Conservation (phyloP, 2,888 invertebrate species). For the Cheilosia pagana region DNA sequence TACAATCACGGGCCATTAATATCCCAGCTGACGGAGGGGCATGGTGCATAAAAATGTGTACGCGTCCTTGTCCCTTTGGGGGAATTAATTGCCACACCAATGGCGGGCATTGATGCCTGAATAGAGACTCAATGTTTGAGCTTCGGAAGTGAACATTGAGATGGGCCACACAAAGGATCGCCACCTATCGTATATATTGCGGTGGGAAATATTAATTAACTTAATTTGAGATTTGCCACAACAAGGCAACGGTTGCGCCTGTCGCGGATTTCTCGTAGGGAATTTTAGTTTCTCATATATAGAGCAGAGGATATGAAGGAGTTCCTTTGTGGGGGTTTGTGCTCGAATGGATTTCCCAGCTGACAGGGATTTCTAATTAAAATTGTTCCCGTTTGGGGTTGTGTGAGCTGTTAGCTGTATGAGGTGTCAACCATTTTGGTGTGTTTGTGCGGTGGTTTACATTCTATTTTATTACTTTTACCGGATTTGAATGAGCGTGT, state of each 20-base stretch:
- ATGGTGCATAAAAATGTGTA: constrained; percentile 32
- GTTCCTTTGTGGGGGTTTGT: constrained; percentile 34
- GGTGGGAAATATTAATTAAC: constrained; percentile 70
- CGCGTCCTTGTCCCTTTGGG: constrained; percentile 14
- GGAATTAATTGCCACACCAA: constrained; percentile 58
- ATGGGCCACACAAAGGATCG: constrained; percentile 16
- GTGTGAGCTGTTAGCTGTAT: constrained; percentile 1
- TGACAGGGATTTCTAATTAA: constrained; percentile 72
- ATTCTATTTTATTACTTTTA: constrained; percentile 33
- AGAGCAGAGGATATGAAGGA: constrained; percentile 9
- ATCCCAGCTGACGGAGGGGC: constrained; percentile 12
- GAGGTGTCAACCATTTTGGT: constrained; percentile 60
- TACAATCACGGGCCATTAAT: constrained; percentile 43
- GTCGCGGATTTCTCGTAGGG: constrained; percentile 35
- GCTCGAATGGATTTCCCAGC: constrained; percentile 31
- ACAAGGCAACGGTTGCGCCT: constrained; percentile 47
- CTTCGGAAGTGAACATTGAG: background rate
- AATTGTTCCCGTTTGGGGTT: constrained; percentile 45
- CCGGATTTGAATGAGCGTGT: background rate
- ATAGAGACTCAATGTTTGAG: constrained; percentile 41
- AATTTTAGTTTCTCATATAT: constrained; percentile 21
- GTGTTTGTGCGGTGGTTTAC: constrained; percentile 35
- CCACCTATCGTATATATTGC: background rate
- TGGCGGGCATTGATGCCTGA: constrained; percentile 35
- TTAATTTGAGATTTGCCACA: constrained; percentile 73